phyloP scores from a whole-genome alignment of 2,797 vertebrate species.

The Tauraco hartlaubi region DNA sequence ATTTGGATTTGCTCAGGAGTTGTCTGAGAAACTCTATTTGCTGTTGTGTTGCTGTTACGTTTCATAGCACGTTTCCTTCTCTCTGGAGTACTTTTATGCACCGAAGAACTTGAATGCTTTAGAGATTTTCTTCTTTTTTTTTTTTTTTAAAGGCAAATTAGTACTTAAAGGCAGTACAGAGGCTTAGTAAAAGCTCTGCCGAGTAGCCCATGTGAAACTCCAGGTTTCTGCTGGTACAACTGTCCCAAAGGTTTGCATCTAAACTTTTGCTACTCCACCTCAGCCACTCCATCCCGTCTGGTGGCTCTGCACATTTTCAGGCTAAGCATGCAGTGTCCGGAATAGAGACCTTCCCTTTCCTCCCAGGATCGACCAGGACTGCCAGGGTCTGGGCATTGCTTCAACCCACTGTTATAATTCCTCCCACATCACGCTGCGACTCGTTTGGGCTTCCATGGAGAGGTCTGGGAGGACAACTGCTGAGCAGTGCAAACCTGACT shows the following conservation, averaged over 20 bases:
- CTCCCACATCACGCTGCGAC: fast-evolving
- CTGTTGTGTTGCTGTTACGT: background rate
- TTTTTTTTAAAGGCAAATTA: background rate
- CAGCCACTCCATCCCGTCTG: background rate
- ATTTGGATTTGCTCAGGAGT: background rate
- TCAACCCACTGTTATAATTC: background rate
- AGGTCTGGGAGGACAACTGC: too few species aligned
- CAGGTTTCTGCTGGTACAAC: background rate
- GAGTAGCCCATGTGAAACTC: background rate
- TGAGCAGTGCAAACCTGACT: background rate
- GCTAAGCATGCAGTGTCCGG: background rate
- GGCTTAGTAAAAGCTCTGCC: background rate
- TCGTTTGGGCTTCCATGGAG: background rate
- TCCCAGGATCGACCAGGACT: background rate
- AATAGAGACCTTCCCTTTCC: background rate
- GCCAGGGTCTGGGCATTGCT: background rate
- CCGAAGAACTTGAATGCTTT: background rate
- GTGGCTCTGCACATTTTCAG: background rate
- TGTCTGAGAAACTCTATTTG: background rate
- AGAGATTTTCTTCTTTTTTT: background rate
- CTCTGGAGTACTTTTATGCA: background rate
- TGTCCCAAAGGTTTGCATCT: fast-evolving
- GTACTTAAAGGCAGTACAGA: background rate
- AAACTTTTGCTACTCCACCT: background rate
- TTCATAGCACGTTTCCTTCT: background rate